These are phyloP conservation scores for Aspidapion aeneum DNA, from an alignment of 2,888 invertebrate species.

Conservation along the genomic window DNA sequence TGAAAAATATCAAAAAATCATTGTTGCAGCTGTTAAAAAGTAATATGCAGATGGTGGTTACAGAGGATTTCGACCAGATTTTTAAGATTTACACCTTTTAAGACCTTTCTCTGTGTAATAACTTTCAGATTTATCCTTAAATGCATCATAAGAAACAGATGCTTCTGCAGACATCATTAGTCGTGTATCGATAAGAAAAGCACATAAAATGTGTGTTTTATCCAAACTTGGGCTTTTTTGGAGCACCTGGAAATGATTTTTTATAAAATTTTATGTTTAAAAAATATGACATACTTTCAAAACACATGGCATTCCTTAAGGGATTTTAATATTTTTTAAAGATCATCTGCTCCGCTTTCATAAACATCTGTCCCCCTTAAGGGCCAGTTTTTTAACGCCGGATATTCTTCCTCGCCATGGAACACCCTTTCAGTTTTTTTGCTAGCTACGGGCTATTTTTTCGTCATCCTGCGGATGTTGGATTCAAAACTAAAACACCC, in stretches of 20 bases:
- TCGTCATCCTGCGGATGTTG: background rate
- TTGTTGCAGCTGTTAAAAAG: background rate
- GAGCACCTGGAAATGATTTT: background rate
- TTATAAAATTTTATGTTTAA: background rate
- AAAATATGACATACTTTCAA: background rate
- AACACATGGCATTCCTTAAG: background rate
- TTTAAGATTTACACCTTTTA: background rate
- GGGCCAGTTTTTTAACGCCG: background rate
- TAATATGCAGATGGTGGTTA: background rate
- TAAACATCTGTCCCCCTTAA: background rate
- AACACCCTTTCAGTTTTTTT: background rate
- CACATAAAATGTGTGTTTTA: background rate
- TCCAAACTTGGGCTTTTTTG: background rate
- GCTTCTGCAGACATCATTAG: background rate
- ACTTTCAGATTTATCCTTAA: background rate
- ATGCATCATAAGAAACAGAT: background rate
- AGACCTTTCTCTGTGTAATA: background rate
- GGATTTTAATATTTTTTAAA: background rate
- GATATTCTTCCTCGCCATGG: background rate
- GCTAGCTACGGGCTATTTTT: background rate
- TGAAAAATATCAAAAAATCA: too few relatives aligned
- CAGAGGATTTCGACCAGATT: background rate
- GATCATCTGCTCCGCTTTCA: background rate
- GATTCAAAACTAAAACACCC: background rate
- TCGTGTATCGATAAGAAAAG: background rate